A percentile compares a stretch with the other conserved stretches of the same genome.
Conservation (phyloP, 2,888 invertebrate species). For the Patella pellucida region DNA sequence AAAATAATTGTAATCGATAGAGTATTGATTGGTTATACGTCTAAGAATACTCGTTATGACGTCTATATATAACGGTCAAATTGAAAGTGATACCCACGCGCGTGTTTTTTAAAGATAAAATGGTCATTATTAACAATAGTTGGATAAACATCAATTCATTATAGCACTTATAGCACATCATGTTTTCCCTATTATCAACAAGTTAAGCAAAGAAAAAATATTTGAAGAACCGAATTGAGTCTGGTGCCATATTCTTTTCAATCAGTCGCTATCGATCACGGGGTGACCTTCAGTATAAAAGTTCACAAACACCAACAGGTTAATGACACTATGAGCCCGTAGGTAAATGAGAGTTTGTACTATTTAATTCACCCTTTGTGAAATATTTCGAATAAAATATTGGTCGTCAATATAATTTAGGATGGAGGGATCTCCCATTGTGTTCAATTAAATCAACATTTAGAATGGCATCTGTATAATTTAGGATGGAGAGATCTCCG, state of each 20-base stretch:
- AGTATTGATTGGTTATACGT: too few species aligned
- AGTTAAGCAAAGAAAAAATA: not conserved
- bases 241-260: not conserved
- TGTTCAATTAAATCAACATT: too few species aligned
- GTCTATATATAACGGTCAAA: not conserved
- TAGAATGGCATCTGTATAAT: too few species aligned
- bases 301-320: not conserved
- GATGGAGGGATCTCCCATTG: too few species aligned
- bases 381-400: too few species aligned
- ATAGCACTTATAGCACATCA: not conserved
- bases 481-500: too few species aligned
- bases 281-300: not conserved
- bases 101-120: not conserved
- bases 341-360: too few species aligned
- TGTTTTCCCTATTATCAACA: not conserved
- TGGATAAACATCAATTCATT: not conserved
- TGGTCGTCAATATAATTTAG: too few species aligned
- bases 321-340: not conserved
- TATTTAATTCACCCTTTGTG: too few species aligned
- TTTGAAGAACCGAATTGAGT: constrained; percentile 3
- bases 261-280: not conserved
- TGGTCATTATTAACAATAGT: not conserved
- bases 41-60: too few species aligned
- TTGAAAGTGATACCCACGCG: not conserved
- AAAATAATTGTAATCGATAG: too few species aligned